These are phyloP conservation scores for Datnioides undecimradiatus DNA, from an alignment of 2,113 vertebrate species.

Conservation along the genomic window DNA sequence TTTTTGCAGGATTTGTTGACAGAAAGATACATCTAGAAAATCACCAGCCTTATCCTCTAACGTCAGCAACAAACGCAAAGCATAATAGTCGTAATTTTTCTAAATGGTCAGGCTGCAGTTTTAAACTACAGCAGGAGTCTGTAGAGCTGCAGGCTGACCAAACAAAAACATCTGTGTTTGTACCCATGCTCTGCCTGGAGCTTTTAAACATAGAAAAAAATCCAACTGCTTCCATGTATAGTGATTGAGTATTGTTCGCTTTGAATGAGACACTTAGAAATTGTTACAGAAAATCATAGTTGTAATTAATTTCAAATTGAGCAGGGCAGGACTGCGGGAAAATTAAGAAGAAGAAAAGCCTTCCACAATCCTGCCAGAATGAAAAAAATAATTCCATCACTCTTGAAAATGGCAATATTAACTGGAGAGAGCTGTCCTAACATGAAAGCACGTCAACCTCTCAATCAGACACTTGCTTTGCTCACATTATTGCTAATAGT, in stretches of 20 bases:
- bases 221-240: background rate
- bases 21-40: background rate
- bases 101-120: background rate
- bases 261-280: background rate
- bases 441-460: background rate
- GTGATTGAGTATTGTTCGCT: background rate
- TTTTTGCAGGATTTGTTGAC: background rate
- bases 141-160: background rate
- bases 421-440: slow-evolving; percentile 4
- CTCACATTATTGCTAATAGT: slow-evolving; percentile 12
- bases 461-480: slow-evolving; percentile 17
- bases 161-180: background rate
- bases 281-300: background rate
- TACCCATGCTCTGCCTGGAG: background rate
- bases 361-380: background rate
- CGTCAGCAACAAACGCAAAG: background rate
- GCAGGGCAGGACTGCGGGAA: background rate
- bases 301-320: background rate
- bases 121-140: background rate
- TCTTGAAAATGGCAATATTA: slow-evolving; percentile 11
- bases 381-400: background rate
- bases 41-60: background rate
- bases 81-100: background rate
- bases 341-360: background rate
- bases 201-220: background rate